These are phyloP conservation scores for Drosophila azteca DNA, from an alignment of 1,140 invertebrate species.

Conservation along the genomic window DNA sequence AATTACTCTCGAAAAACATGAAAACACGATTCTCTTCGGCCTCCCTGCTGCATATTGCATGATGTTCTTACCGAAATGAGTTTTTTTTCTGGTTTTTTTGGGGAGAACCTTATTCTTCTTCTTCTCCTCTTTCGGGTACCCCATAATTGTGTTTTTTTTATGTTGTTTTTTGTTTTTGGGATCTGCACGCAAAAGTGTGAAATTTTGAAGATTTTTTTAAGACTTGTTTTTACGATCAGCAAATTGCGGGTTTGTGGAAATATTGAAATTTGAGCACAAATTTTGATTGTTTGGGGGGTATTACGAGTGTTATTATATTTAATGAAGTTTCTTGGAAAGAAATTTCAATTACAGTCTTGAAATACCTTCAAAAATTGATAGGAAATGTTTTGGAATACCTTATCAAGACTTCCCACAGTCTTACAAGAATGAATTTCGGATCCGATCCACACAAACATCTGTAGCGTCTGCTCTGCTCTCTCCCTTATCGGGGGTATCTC, in stretches of 20 bases:
- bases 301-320: no score
- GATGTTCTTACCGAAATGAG: conserved; percentile 5
- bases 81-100: neutral
- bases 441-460: conserved; percentile 5
- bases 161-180: neutral
- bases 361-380: neutral
- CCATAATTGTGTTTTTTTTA: neutral
- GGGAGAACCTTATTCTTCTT: no score
- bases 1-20: conserved; percentile 24
- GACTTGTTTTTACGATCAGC: conserved; percentile 3
- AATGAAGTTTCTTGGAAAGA: no score
- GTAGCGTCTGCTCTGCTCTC: no score
- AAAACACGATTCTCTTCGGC: conserved; percentile 5
- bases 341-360: no score
- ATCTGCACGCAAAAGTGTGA: conserved; percentile 14
- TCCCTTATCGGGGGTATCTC: conserved; percentile 22
- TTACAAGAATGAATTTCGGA: neutral
- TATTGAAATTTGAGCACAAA: no score
- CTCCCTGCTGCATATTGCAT: neutral
- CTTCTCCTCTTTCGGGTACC: neutral
- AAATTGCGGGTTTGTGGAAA: conserved; percentile 4
- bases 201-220: conserved; percentile 2
- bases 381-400: neutral
- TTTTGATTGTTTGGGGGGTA: no score
- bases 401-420: neutral